Evolutionary conservation across 2,888 invertebrate species (phyloP), one percentile per base, ranked within the genome.

Genomic region (Dorcus parallelipipedus): DNA sequence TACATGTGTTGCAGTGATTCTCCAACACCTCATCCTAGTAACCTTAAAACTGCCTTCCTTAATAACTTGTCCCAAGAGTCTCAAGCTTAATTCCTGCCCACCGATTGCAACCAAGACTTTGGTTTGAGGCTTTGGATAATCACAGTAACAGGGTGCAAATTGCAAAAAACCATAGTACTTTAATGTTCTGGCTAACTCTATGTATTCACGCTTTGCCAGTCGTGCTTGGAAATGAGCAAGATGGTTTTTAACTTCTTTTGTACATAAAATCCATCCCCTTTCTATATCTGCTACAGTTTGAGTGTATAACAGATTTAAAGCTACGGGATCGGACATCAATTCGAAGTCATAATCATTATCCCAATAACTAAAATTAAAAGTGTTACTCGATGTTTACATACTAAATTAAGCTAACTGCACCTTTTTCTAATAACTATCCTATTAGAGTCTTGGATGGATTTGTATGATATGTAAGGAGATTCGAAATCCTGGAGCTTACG

Each of bases 21-120:
- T 85, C 98, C 98, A 99, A 72, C 97, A 97, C 58, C 95, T 85
- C 91, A 98, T 97, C 68, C 97, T 83, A 0, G 97, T 97, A 41
- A 97, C 95, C 78, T 94, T 93, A 77, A 95, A 97, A 70, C 86
- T 84, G 49, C 91, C 89, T 77, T 97, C 97, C 65, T 86, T 86
- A n/a, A 85, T 79, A 56, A 87, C 84, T 38, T 83, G 82, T 14
- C 80, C 76, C 20, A 86, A 84, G 55, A 83, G 76, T 60, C 87
- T 83, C 69, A 97, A 83, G 67, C 88, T 89, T 38, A 97, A 81
- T 77, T 96, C 96, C 73, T 89, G 88, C 72, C 90, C 89, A 7
- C 96, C 97, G 66, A 95, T 89, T 39, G 90, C 87, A 48, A 97
- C 87, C 26, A 88, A 81, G 14, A 88, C 89, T 66, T 80, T 79